phyloP scores from a whole-genome alignment of 2,888 invertebrate species.

The Parnassius apollo region DNA sequence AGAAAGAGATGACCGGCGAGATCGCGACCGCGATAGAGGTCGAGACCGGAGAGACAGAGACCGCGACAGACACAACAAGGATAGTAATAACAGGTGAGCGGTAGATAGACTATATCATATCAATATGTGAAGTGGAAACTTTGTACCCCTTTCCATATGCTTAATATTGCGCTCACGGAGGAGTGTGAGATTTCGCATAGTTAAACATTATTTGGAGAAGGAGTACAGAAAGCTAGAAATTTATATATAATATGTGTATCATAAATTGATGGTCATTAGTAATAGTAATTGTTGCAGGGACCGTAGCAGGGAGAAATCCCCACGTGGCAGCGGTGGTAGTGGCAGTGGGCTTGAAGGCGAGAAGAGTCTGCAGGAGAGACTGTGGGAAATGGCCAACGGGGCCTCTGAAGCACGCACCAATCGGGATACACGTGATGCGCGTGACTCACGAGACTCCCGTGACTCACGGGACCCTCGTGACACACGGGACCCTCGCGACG shows the following conservation, averaged over 20 bases:
- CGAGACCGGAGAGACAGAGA: slow-evolving; percentile 34
- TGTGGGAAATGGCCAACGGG: slow-evolving; percentile 79
- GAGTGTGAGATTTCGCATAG: too few relatives aligned
- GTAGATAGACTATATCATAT: too few relatives aligned
- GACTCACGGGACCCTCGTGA: too few relatives aligned
- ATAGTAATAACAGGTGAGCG: slow-evolving; percentile 37
- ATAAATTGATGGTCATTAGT: too few relatives aligned
- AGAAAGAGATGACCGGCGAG: slow-evolving; percentile 3
- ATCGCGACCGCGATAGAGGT: slow-evolving; percentile 31
- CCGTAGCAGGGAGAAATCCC: slow-evolving; percentile 63
- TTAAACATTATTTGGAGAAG: too few relatives aligned
- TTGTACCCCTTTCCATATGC: too few relatives aligned
- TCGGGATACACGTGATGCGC: slow-evolving; percentile 2
- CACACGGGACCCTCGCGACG: too few relatives aligned
- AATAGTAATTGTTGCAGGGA: slow-evolving; percentile 44
- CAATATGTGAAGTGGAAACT: too few relatives aligned
- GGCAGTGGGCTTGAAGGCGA: slow-evolving; percentile 40
- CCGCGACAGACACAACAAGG: slow-evolving; percentile 40
- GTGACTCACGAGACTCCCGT: too few relatives aligned
- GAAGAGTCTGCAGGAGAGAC: slow-evolving; percentile 71
- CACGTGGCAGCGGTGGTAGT: slow-evolving; percentile 37
- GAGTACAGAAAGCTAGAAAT: too few relatives aligned
- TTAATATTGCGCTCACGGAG: too few relatives aligned
- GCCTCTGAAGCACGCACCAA: slow-evolving; percentile 35
- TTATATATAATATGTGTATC: too few relatives aligned